A percentile compares a stretch with the other conserved stretches of the same genome.
Evolutionary conservation across 2,888 invertebrate genomes (phyloP).

Genomic region (Entomobrya multifasciata): DNA sequence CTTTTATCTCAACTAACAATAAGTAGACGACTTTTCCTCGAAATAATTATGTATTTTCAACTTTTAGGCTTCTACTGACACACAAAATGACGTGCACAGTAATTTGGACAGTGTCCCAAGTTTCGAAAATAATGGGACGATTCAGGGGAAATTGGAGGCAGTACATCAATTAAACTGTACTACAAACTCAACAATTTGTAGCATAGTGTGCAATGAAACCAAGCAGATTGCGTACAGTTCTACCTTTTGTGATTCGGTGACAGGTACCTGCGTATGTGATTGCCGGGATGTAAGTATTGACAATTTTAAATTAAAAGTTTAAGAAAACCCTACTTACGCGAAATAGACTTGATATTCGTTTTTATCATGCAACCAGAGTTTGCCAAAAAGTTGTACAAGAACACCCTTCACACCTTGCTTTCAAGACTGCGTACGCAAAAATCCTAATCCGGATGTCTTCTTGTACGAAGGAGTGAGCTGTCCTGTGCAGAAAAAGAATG

Average conservation of each 20-base stretch:
- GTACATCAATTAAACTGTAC: constrained; percentile 68
- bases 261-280: constrained; percentile 77
- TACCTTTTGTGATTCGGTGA: constrained; percentile 76
- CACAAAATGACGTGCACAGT: neutral
- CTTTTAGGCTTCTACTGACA: too few species aligned
- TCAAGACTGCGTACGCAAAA: constrained; percentile 75
- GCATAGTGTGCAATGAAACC: constrained; percentile 72
- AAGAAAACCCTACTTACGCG: neutral
- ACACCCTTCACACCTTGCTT: constrained; percentile 75
- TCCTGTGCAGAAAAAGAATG: constrained; percentile 48
- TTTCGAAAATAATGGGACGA: neutral
- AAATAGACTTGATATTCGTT: too few species aligned
- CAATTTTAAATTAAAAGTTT: too few species aligned
- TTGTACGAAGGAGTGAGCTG: constrained; percentile 77
- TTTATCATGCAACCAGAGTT: neutral
- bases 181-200: constrained; percentile 57
- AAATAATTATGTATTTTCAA: too few species aligned
- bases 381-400: constrained; percentile 51
- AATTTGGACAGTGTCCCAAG: too few species aligned
- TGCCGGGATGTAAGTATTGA: constrained; percentile 78
- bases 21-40: too few species aligned
- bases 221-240: constrained; percentile 67
- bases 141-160: too few species aligned
- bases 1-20: too few species aligned
- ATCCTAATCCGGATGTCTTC: constrained; percentile 78